Evolutionary conservation across 1,140 invertebrate species (phyloP).

Genomic region (Drosophila nannoptera): DNA sequence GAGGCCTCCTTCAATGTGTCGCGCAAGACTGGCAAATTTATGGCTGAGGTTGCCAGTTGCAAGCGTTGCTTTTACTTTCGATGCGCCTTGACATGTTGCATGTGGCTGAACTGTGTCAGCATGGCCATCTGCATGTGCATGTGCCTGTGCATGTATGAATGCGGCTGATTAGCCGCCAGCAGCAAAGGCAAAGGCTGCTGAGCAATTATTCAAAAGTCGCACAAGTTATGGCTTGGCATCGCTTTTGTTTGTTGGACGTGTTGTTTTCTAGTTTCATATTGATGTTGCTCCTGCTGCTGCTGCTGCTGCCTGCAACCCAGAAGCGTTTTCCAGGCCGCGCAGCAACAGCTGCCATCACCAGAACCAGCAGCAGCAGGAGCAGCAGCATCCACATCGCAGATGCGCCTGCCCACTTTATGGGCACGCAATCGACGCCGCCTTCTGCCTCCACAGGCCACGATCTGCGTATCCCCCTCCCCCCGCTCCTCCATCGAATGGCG

Average conservation of each 20-base stretch:
- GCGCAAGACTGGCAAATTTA: conserved; percentile 38
- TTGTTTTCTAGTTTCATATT: conserved; percentile 32
- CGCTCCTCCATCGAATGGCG: background rate
- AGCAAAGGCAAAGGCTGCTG: conserved; percentile 17
- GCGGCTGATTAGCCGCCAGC: conserved; percentile 41
- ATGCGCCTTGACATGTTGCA: conserved; percentile 34
- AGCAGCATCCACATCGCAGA: conserved; percentile 19
- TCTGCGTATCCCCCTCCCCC: conserved; percentile 1
- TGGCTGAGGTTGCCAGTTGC: conserved; percentile 10
- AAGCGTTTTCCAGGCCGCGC: conserved; percentile 44
- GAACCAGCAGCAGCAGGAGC: conserved; percentile 15
- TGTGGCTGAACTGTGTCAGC: conserved; percentile 13
- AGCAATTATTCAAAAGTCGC: conserved; percentile 45
- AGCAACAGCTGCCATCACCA: conserved; percentile 34
- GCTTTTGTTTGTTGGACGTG: conserved; percentile 42
- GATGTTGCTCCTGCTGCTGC: conserved; percentile 8
- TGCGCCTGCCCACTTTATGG: conserved; percentile 41
- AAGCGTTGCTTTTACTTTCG: conserved; percentile 39
- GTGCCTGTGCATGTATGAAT: conserved; percentile 21
- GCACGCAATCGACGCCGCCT: conserved; percentile 44
- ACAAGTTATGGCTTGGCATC: conserved; percentile 45
- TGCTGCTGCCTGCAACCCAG: conserved; percentile 33
- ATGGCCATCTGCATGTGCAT: background rate
- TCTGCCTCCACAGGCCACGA: conserved; percentile 37
- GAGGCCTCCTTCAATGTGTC: conserved; percentile 1